Evolutionary conservation across 2,113 vertebrate species (phyloP), one percentile per base, ranked within the genome.

Genomic region (Oryzias javanicus): DNA sequence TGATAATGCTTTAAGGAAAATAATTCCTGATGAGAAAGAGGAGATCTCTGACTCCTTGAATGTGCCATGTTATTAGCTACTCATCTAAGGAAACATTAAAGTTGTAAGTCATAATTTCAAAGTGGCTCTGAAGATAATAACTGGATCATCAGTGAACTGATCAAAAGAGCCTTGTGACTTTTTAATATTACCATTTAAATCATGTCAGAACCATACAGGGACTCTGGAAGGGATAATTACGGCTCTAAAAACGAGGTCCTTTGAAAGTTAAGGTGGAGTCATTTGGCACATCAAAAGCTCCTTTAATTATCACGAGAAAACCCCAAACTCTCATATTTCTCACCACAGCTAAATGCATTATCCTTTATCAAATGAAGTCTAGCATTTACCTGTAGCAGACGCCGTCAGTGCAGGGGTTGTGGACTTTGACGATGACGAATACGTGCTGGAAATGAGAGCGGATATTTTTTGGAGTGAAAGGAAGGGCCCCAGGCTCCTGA

Each of bases 361-460:
- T 20, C 65, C 50, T 29, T 58, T 27, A 20, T 4, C 20, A 49
- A 25, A 27, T 17, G 10, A 15, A 68, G 18, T 47, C 3, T 49
- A 52, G 55, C 56, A 75, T 90, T 94, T 88, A 97, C 97, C 97
- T 99, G 82, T 99, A 98, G 79, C 96, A 98, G 72, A 98, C 95
- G 42, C 91, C 96, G 67, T 98, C 96, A n/a, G 95, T 95, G 82
- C 97, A 98, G 14, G 97, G 96, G 85, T 91, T 96, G 82, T 98
- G 96, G 60, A 94, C 97, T 88, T 93, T 94, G 87, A 99, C 96
- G 58, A 97, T 96, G 88, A 99, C 95, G 83, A 99, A 99, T 56
- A 98, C 96, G 55, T 99, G 97, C 56, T 99, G 97, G 74, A 98
- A 99, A 89, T 99, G 97, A 18, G 97, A 99, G 75, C 97, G 95